Conservation (phyloP, 1,140 invertebrate genomes). For the Ostrea denselamellosa region DNA sequence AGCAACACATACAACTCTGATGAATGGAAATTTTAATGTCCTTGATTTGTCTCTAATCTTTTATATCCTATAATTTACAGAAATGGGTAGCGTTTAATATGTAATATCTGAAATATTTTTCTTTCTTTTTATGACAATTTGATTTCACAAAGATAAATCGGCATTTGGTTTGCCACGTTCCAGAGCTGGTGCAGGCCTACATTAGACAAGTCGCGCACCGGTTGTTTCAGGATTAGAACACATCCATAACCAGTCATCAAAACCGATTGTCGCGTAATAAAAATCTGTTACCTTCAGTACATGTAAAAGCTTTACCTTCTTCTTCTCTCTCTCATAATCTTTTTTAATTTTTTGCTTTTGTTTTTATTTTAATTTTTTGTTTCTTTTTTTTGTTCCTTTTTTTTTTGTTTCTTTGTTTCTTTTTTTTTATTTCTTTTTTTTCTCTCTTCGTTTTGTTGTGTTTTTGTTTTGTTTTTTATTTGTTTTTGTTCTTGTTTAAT, state of each 20-base stretch:
- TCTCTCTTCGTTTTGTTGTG: too few species aligned
- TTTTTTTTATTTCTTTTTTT: too few species aligned
- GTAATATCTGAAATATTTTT: slow-evolving; percentile 26
- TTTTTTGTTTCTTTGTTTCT: too few species aligned
- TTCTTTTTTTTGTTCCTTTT: too few species aligned
- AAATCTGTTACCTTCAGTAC: slow-evolving; percentile 32
- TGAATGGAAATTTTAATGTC: slow-evolving; percentile 22
- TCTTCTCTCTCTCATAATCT: too few species aligned
- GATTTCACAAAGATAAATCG: slow-evolving; percentile 36
- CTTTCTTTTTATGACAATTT: slow-evolving; percentile 34
- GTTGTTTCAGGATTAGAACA: neutral
- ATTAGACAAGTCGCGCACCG: slow-evolving; percentile 22
- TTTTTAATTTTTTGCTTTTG: too few species aligned
- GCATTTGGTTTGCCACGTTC: neutral
- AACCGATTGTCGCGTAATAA: slow-evolving; percentile 26
- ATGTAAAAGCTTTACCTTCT: slow-evolving; percentile 19
- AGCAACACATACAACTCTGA: neutral
- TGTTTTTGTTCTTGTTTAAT: too few species aligned
- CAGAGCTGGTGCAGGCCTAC: neutral
- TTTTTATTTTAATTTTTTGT: too few species aligned
- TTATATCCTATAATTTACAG: slow-evolving; percentile 40
- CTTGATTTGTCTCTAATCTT: slow-evolving; percentile 28
- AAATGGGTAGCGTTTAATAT: slow-evolving; percentile 30
- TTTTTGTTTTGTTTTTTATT: too few species aligned
- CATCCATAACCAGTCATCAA: slow-evolving; percentile 22